Percentiles rank a stretch among this genome's conserved stretches.
Conservation (phyloP, 1,140 invertebrate genomes). For the Atta cephalotes region DNA sequence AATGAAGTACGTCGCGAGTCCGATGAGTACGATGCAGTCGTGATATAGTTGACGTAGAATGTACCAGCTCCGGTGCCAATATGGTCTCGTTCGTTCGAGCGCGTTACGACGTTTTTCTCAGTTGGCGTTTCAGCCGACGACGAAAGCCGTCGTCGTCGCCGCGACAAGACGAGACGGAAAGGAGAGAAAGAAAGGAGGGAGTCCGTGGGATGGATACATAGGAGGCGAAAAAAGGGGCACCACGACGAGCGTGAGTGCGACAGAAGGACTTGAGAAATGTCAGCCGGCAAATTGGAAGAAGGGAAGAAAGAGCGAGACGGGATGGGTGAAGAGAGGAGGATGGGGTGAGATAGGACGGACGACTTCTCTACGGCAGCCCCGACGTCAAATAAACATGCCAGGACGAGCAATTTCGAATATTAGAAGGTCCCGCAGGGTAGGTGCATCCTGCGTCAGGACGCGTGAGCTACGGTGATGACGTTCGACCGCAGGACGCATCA, state of each 20-base stretch:
- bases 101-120: conserved; percentile 64
- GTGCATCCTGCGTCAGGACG: conserved; percentile 79
- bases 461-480: conserved; percentile 84
- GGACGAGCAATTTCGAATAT: conserved; percentile 82
- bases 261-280: conserved; percentile 80
- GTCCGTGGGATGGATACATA: conserved; percentile 14
- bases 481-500: conserved; percentile 82
- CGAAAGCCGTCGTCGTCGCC: conserved; percentile 58
- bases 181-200: background rate
- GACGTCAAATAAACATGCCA: conserved; percentile 84
- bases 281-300: conserved; percentile 81
- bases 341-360: conserved; percentile 30
- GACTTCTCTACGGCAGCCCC: conserved; percentile 79
- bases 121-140: conserved; percentile 46
- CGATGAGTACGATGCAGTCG: background rate
- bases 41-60: background rate
- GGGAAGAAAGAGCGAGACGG: conserved; percentile 67
- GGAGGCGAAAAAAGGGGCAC: conserved; percentile 49
- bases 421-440: conserved; percentile 81
- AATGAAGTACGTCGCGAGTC: conserved; percentile 1
- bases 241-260: conserved; percentile 47
- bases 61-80: conserved; percentile 16
- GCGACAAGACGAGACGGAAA: conserved; percentile 10
- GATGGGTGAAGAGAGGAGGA: conserved; percentile 8
- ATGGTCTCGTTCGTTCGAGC: background rate